These are phyloP conservation scores for Acanthococcus lagerstroemiae DNA, from an alignment of 2,888 invertebrate genomes.

Conservation along the genomic window DNA sequence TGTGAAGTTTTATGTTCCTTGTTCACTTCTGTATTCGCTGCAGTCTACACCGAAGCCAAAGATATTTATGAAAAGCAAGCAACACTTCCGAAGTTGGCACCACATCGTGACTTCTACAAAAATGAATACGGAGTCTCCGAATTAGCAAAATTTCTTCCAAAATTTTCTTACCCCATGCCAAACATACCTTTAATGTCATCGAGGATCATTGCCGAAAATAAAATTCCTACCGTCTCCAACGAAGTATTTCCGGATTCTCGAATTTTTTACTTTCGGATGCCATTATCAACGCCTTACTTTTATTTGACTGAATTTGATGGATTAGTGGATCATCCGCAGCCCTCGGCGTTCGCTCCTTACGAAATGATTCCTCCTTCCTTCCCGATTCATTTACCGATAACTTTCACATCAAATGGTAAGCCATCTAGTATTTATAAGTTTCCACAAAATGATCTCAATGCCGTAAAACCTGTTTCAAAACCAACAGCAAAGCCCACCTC, in stretches of 20 bases:
- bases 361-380: neutral
- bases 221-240: neutral
- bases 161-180: neutral
- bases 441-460: neutral
- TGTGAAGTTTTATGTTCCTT: too few relatives aligned
- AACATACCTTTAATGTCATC: neutral
- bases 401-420: slow-evolving; percentile 20
- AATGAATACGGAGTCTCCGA: neutral
- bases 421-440: slow-evolving; percentile 9
- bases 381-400: slow-evolving; percentile 15
- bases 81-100: neutral
- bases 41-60: neutral
- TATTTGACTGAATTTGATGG: slow-evolving; percentile 2
- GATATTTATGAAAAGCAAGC: neutral
- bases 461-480: slow-evolving; percentile 37
- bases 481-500: slow-evolving; percentile 42
- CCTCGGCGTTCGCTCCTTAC: slow-evolving; percentile 12
- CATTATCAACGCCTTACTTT: slow-evolving; percentile 10
- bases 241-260: slow-evolving; percentile 20
- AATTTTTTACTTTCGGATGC: slow-evolving; percentile 21
- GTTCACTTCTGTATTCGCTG: neutral
- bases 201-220: neutral
- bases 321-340: slow-evolving; percentile 8
- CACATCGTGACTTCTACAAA: neutral
- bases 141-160: neutral